These are phyloP conservation scores for Caenorhabditis elegans DNA, from an alignment of 1,140 invertebrate genomes.

Conservation along the genomic window WBcel235 BX284604.4:4003501-4004000, in stretches of 20 bases:
- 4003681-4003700: slow-evolving; percentile 74
- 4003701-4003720: slow-evolving; percentile 81
- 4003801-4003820: slow-evolving; percentile 84
- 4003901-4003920: slow-evolving; percentile 87
- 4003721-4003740: slow-evolving; percentile 81
- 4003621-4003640: slow-evolving; percentile 87
- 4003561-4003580: slow-evolving; percentile 82
- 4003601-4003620: slow-evolving; percentile 80
- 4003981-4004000: neutral
- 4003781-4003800: slow-evolving; percentile 84
- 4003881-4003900: slow-evolving; percentile 76
- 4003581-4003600: slow-evolving; percentile 78
- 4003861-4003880: slow-evolving; percentile 83
- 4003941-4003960: slow-evolving; percentile 76
- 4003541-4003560: neutral
- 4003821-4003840: slow-evolving; percentile 72
- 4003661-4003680: slow-evolving; percentile 73
- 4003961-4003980: slow-evolving; percentile 73
- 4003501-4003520: slow-evolving; percentile 84
- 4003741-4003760: slow-evolving; percentile 93
- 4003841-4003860: slow-evolving; percentile 76
- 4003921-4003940: slow-evolving; percentile 78
- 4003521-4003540: slow-evolving; percentile 74
- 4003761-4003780: slow-evolving; percentile 85
- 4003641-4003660: slow-evolving; percentile 77